Percentiles rank a stretch among this genome's conserved stretches.
Evolutionary conservation across 2,888 invertebrate species (phyloP).

Genomic region (Acanthosepion lycidas): DNA sequence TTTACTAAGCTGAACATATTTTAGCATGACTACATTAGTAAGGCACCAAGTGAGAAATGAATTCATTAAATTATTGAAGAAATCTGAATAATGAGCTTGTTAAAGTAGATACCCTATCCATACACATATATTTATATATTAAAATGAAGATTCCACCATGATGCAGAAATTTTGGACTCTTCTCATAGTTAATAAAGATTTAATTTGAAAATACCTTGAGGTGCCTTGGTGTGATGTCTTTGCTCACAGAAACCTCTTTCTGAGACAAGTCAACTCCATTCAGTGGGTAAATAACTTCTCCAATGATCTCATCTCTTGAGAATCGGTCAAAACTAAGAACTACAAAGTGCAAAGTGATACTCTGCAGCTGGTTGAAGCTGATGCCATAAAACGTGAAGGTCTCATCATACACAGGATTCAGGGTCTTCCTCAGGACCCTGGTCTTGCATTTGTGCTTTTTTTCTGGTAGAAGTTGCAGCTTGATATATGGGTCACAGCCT

Average conservation of each 20-base stretch:
- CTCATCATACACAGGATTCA: constrained; percentile 97
- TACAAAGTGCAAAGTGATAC: constrained; percentile 85
- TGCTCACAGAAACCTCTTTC: constrained; percentile 76
- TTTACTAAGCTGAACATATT: not conserved
- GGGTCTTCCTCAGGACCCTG: constrained; percentile 93
- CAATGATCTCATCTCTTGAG: constrained; percentile 98
- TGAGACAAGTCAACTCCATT: constrained; percentile 74
- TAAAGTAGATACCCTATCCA: too few relatives aligned
- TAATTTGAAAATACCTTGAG: constrained; percentile 82
- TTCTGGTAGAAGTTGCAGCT: constrained; percentile 95
- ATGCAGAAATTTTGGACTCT: constrained; percentile 2
- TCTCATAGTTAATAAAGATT: not conserved
- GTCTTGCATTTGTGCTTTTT: constrained; percentile 98
- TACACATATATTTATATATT: not conserved
- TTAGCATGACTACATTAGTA: not conserved
- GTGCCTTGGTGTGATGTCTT: constrained; percentile 93
- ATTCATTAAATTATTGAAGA: not conserved
- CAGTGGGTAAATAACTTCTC: constrained; percentile 88
- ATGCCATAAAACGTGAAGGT: constrained; percentile 98
- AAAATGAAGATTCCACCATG: not conserved
- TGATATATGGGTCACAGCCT: constrained; percentile 96
- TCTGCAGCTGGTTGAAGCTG: constrained; percentile 83
- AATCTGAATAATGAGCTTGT: not conserved
- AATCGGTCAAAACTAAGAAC: constrained; percentile 88
- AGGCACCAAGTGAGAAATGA: not conserved